phyloP scores from a whole-genome alignment of 2,888 invertebrate species.

The Lasioglossum malachurum region DNA sequence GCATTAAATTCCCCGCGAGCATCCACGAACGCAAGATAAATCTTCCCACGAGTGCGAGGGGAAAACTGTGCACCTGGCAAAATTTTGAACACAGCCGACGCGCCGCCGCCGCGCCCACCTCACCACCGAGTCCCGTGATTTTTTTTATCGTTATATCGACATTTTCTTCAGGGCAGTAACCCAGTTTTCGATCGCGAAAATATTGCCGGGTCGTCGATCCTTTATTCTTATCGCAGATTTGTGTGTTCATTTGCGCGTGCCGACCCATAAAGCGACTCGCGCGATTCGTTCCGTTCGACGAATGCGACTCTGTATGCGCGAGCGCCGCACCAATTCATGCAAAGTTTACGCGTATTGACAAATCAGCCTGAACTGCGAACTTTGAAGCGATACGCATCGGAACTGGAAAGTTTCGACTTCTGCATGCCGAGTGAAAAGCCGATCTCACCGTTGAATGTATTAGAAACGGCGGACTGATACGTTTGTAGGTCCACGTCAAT shows the following conservation, averaged over 20 bases:
- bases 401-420: constrained; percentile 19
- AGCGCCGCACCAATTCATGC: not conserved
- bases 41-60: not conserved
- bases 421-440: constrained; percentile 25
- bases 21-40: not conserved
- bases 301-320: not conserved
- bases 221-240: not conserved
- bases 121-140: not conserved
- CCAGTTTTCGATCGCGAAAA: not conserved
- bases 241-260: not conserved
- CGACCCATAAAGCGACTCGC: not conserved
- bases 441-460: constrained; percentile 38
- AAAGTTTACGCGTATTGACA: not conserved
- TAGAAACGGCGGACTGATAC: constrained; percentile 38
- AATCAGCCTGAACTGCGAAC: constrained; percentile 2
- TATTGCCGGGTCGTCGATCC: not conserved
- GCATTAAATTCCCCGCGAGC: not conserved
- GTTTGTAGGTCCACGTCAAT: constrained; percentile 35
- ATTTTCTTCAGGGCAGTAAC: not conserved
- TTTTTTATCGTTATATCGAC: not conserved
- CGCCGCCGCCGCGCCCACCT: not conserved
- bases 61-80: not conserved
- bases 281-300: not conserved
- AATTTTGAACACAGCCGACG: not conserved
- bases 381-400: constrained; percentile 23